Evolutionary conservation across 1,140 invertebrate genomes (phyloP).

Genomic region (Dolichoris vasculosae): DNA sequence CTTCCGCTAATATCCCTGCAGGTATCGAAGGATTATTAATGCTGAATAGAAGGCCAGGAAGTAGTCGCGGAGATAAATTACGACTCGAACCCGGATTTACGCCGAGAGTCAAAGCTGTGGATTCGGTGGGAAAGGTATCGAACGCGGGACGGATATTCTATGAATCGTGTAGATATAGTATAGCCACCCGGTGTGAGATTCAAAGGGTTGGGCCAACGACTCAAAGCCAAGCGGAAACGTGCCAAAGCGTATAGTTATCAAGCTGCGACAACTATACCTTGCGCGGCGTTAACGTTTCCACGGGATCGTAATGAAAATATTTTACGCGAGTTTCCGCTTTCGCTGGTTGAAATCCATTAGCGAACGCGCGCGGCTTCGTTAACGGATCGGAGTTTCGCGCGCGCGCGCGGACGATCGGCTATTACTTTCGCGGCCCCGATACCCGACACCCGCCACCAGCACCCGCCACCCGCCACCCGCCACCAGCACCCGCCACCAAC

Average conservation of each 20-base stretch:
- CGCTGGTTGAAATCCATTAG: background rate
- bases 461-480: too few species aligned
- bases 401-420: too few species aligned
- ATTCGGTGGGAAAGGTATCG: background rate
- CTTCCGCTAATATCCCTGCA: constrained; percentile 48
- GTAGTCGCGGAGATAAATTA: constrained; percentile 25
- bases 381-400: background rate
- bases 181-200: background rate
- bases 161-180: background rate
- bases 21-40: constrained; percentile 50
- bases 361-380: background rate
- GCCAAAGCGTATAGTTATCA: too few species aligned
- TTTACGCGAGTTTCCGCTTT: background rate
- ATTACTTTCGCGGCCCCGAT: too few species aligned
- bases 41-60: background rate
- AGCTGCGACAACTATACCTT: background rate
- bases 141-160: background rate
- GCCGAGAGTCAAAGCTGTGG: background rate
- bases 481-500: too few species aligned
- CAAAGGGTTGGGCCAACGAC: background rate
- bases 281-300: background rate
- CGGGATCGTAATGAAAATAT: too few species aligned
- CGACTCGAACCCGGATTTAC: constrained; percentile 3
- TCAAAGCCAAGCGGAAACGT: background rate
- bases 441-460: too few species aligned